Evolutionary conservation across 2,888 invertebrate genomes (phyloP), one percentile per base, ranked within the genome.

Genomic region (Andrena hattorfiana): DNA sequence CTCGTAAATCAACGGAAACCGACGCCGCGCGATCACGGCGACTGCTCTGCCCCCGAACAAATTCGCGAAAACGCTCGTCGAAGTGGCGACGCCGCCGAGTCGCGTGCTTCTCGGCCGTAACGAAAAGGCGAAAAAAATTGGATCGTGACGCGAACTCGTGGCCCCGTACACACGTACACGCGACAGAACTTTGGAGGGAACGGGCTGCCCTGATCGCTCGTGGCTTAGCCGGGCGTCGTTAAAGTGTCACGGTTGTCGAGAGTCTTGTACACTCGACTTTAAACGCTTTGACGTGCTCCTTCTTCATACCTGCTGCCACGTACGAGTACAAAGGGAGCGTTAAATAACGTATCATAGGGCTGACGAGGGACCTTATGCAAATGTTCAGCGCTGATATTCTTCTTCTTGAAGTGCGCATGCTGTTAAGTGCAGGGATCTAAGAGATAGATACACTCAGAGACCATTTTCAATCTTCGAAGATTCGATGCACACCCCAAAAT

Each of bases 81-180:
- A 79, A 83, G 78, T 83, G 83, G 69, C 26, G 20, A 48, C 16
- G 67, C 63, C 48, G 51, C 51, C 56, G 77, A 83, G 86, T 90
- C 90, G 87, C 89, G 89, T 90, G 89, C 63, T 74, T 71, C 49
- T 62, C 63, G 76, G 79, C 83, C 83, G 81, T 85, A 83, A 89
- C 75, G 73, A 78, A 81, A 81, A 72, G 77, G 86, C 74, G 85
- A 86, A 85, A 42, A 42, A 86, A 77, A 81, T 87, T 89, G 75
- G 70, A 79, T 79, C 32, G 79, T 74, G 84, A 85, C 81, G 83
- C 82, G 68, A 82, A 80, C 63, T 89, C 86, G 83, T 77, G 85
- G 77, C 77, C 62, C 30, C 20, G 51, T 56, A 16, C 32, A 10
- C n/a, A 30, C 60, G 74, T 64, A 74, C 89, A 89, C 89, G 87